Percentiles rank a stretch among this genome's conserved stretches.
Evolutionary conservation across 2,113 vertebrate genomes (phyloP).

Genomic region (Lepus americanus): DNA sequence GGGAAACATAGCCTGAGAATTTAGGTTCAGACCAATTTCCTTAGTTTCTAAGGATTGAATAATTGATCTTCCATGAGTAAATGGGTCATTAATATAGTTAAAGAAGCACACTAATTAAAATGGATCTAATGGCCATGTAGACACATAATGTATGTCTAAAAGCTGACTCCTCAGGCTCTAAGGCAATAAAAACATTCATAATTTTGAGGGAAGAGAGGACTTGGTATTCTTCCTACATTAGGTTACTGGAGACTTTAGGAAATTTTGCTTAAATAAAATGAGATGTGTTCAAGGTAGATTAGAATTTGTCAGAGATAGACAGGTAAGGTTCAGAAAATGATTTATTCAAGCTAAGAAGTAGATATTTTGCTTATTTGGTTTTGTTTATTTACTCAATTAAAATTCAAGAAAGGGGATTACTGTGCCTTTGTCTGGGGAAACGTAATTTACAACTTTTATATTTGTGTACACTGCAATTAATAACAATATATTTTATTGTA

Average conservation of each 20-base stretch:
- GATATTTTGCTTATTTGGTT: slow-evolving; percentile 38
- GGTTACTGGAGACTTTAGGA: background rate
- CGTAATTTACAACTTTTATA: slow-evolving; percentile 59
- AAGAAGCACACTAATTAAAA: background rate
- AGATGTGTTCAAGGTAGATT: slow-evolving; percentile 1
- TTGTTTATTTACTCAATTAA: slow-evolving; percentile 43
- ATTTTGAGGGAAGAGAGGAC: background rate
- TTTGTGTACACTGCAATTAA: background rate
- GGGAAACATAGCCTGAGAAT: background rate
- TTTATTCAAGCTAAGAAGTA: slow-evolving; percentile 31
- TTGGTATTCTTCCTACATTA: background rate
- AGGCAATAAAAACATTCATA: slow-evolving; percentile 1
- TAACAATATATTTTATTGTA: slow-evolving; percentile 34
- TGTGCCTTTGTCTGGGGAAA: slow-evolving; percentile 25
- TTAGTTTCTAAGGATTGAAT: slow-evolving; percentile 27
- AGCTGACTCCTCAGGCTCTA: background rate
- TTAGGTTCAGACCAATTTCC: slow-evolving; percentile 17
- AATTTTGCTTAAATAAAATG: slow-evolving; percentile 50
- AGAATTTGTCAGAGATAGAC: slow-evolving; percentile 18
- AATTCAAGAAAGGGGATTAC: slow-evolving; percentile 43
- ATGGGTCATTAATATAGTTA: slow-evolving; percentile 19
- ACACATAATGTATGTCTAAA: slow-evolving; percentile 12
- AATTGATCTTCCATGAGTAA: slow-evolving; percentile 58
- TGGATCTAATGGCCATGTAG: background rate
- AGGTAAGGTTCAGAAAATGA: slow-evolving; percentile 1